phyloP scores from a whole-genome alignment of 2,797 vertebrate species.

The Sebastes vulpes region DNA sequence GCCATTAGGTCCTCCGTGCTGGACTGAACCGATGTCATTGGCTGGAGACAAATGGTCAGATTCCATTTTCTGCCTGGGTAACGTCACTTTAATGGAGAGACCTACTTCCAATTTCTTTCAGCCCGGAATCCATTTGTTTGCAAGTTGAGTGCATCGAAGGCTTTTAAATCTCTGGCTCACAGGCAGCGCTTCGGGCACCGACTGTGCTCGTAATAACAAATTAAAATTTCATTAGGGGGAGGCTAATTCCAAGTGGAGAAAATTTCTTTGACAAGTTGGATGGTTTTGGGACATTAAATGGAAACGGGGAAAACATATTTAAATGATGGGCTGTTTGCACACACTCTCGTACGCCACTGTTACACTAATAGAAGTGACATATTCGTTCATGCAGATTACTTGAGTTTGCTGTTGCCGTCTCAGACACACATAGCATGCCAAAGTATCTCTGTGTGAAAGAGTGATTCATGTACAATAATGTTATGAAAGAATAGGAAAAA shows the following conservation, averaged over 20 bases:
- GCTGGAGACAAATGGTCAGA: slow-evolving; percentile 52
- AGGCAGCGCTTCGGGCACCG: slow-evolving; percentile 56
- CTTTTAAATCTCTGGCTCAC: slow-evolving; percentile 60
- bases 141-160: slow-evolving; percentile 60
- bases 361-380: background rate
- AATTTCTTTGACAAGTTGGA: slow-evolving; percentile 63
- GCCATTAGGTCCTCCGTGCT: slow-evolving; percentile 15
- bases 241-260: slow-evolving; percentile 59
- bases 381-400: background rate
- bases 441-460: background rate
- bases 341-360: background rate
- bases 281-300: slow-evolving; percentile 57
- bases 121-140: slow-evolving; percentile 64
- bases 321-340: background rate
- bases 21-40: slow-evolving; percentile 15
- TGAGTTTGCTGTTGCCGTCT: background rate
- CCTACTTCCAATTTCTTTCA: slow-evolving; percentile 49
- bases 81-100: slow-evolving; percentile 54
- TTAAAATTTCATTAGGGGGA: slow-evolving; percentile 72
- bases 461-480: background rate
- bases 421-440: background rate
- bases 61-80: slow-evolving; percentile 35
- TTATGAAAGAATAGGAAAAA: background rate
- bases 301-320: slow-evolving; percentile 32
- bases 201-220: slow-evolving; percentile 69